Percentiles rank a stretch among this genome's conserved stretches.
Conservation (phyloP, 1,140 invertebrate genomes). For the Hyposmocoma kahamanoa region DNA sequence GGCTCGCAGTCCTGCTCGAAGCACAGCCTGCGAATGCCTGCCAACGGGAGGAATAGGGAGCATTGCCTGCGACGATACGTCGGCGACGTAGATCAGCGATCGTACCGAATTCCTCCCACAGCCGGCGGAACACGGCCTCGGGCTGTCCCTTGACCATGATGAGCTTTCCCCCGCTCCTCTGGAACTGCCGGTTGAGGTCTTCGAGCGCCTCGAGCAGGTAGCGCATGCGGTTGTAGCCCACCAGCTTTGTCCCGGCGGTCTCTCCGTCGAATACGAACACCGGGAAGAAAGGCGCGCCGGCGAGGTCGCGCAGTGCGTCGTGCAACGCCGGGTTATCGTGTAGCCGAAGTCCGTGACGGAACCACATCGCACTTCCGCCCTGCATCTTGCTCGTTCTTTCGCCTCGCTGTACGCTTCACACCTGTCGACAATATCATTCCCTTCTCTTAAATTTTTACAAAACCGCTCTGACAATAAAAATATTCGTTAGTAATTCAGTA, state of each 20-base stretch:
- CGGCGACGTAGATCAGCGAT: too few species aligned
- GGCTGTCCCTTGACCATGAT: conserved; percentile 80
- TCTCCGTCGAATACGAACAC: conserved; percentile 85
- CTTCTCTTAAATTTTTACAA: not conserved
- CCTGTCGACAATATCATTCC: not conserved
- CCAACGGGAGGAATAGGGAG: not conserved
- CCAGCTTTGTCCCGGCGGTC: conserved; percentile 78
- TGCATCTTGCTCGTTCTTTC: conserved; percentile 39
- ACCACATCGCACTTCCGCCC: conserved; percentile 78
- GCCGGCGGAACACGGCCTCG: conserved; percentile 74
- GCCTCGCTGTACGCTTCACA: too few species aligned
- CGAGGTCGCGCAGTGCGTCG: conserved; percentile 70
- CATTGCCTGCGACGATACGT: too few species aligned
- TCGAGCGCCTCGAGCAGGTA: conserved; percentile 82
- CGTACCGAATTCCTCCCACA: conserved; percentile 74
- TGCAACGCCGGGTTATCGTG: conserved; percentile 84
- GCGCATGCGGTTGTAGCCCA: conserved; percentile 81
- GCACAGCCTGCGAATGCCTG: conserved; percentile 72
- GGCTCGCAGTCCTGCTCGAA: conserved; percentile 85
- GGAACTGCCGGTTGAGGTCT: conserved; percentile 79
- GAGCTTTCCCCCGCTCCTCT: conserved; percentile 75
- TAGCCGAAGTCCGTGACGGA: conserved; percentile 81
- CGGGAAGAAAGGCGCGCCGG: conserved; percentile 72
- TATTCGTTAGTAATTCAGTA: not conserved
- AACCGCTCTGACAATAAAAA: not conserved